Evolutionary conservation across 2,888 invertebrate species (phyloP).

Genomic region (Uloborus plumipes): DNA sequence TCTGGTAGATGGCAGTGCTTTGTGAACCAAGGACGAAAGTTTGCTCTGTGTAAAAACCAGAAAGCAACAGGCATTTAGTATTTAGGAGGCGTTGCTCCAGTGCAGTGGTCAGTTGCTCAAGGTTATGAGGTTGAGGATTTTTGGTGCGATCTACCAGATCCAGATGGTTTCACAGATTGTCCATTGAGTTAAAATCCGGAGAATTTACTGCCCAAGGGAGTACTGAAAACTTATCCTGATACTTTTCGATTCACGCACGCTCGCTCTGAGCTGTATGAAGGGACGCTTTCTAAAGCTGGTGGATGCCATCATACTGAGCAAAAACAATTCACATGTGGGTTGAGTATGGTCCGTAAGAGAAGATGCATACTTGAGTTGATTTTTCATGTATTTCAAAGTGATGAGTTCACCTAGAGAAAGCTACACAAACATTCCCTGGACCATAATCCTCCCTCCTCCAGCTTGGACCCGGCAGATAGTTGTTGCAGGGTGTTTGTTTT

Average conservation of each 20-base stretch:
- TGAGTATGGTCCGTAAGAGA: background rate
- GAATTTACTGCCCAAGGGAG: conserved; percentile 4
- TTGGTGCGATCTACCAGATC: background rate
- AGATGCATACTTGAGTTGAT: conserved; percentile 12
- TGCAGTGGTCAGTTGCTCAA: conserved; percentile 6
- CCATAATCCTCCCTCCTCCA: background rate
- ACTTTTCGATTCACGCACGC: background rate
- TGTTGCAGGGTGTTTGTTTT: background rate
- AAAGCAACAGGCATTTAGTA: no score
- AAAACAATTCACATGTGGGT: conserved; percentile 11
- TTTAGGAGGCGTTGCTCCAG: no score
- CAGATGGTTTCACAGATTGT: conserved; percentile 10
- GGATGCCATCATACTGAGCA: conserved; percentile 14
- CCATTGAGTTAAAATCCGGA: background rate
- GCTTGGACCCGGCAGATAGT: background rate
- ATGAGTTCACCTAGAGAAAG: conserved; percentile 10
- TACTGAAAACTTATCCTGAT: conserved; percentile 4
- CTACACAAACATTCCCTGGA: conserved; percentile 2
- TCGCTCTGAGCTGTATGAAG: conserved; percentile 1
- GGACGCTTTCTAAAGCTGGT: conserved; percentile 4
- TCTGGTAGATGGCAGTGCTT: no score
- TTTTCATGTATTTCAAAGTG: background rate
- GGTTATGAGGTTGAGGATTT: conserved; percentile 7
- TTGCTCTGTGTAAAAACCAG: no score
- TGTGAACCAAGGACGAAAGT: no score